Conservation (phyloP, 2,113 vertebrate genomes). For the Drymodes brunneopygia region DNA sequence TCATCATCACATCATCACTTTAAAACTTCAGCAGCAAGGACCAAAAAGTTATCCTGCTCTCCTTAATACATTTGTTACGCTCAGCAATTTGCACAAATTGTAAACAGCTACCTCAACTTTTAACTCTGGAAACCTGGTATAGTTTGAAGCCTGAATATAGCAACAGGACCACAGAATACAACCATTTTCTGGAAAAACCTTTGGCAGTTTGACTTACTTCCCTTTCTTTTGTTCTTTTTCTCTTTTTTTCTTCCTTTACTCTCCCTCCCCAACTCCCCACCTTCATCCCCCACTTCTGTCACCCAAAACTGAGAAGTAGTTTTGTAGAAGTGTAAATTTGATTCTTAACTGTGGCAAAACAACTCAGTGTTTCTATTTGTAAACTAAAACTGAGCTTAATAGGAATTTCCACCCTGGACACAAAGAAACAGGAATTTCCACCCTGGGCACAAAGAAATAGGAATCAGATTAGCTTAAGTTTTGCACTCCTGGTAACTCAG, state of each 20-base stretch:
- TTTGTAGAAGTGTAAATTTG: background rate
- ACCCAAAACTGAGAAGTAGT: background rate
- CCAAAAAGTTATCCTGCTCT: background rate
- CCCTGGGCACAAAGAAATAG: background rate
- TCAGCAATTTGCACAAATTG: background rate
- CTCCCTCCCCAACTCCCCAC: background rate
- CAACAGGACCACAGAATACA: background rate
- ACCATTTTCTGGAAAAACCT: background rate
- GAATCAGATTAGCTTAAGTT: background rate
- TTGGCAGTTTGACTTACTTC: background rate
- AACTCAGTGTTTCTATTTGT: background rate
- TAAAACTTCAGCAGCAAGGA: background rate
- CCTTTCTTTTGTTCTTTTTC: background rate
- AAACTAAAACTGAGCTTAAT: background rate
- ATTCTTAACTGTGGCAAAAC: background rate
- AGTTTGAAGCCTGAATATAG: background rate
- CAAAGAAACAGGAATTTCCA: background rate
- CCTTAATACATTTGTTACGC: background rate
- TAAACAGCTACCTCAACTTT: background rate
- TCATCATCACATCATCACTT: background rate
- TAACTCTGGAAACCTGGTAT: background rate
- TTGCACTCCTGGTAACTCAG: background rate
- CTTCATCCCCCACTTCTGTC: rapidly evolving
- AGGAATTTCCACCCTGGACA: background rate
- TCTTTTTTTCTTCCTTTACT: background rate